A percentile compares a stretch with the other conserved stretches of the same genome.
These are phyloP conservation scores for Oxytorus armatus DNA, from an alignment of 2,888 invertebrate species.

Conservation along the genomic window DNA sequence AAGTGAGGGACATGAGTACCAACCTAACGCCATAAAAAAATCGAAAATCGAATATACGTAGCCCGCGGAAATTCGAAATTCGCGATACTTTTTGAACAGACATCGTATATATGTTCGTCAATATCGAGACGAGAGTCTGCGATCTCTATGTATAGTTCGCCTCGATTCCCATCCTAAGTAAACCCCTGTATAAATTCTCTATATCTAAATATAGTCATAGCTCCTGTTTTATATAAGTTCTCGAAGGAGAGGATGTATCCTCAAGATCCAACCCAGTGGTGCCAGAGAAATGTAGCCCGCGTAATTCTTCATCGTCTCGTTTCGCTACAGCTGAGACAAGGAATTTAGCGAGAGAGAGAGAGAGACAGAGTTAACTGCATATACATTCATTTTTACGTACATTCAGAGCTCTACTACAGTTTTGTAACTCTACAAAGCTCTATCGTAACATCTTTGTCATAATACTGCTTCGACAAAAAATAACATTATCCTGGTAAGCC, in stretches of 20 bases:
- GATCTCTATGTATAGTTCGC: not conserved
- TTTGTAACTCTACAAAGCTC: not conserved
- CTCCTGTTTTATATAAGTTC: not conserved
- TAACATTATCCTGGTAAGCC: too few relatives aligned
- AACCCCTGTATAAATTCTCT: constrained; percentile 22
- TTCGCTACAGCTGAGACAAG: not conserved
- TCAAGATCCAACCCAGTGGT: constrained; percentile 31
- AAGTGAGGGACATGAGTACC: too few relatives aligned
- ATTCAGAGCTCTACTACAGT: not conserved
- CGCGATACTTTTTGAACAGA: too few relatives aligned
- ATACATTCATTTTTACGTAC: constrained; percentile 1
- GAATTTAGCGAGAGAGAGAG: not conserved
- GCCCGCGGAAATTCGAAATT: too few relatives aligned
- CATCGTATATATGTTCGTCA: constrained; percentile 19
- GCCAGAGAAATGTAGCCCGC: not conserved
- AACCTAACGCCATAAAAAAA: too few relatives aligned
- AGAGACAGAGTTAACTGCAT: not conserved
- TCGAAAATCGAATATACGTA: too few relatives aligned
- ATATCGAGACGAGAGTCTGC: constrained; percentile 26
- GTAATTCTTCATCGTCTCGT: constrained; percentile 20
- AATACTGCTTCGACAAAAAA: too few relatives aligned
- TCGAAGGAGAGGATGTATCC: constrained; percentile 33
- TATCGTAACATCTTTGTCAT: too few relatives aligned
- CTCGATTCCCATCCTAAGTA: constrained; percentile 23
- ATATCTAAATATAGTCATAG: not conserved